phyloP scores from a whole-genome alignment of 1,140 invertebrate genomes.

The Microplitis demolitor region DNA sequence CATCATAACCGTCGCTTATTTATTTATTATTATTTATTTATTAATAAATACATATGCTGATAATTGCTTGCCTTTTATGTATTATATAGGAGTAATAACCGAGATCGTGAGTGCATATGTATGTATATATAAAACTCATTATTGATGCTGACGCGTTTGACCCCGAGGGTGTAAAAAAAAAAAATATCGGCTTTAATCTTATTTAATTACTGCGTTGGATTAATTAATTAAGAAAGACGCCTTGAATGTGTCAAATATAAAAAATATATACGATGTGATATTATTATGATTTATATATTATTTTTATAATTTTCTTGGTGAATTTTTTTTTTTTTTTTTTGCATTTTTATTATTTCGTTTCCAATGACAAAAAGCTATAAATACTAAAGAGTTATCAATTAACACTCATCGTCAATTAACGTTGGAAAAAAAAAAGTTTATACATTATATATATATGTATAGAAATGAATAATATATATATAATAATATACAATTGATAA shows the following conservation, averaged over 20 bases:
- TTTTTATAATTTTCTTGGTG: not conserved
- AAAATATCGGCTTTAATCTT: constrained; percentile 30
- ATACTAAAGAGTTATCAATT: not conserved
- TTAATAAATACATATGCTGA: not conserved
- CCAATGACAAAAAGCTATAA: not conserved
- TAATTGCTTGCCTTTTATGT: too few species aligned
- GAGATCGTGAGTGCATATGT: not conserved
- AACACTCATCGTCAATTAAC: not conserved
- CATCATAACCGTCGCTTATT: too few species aligned
- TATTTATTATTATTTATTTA: too few species aligned
- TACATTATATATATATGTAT: not conserved
- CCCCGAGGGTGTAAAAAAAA: constrained; percentile 1
- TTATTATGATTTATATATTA: not conserved
- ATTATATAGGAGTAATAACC: not conserved
- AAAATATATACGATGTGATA: constrained; percentile 7
- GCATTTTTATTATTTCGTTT: not conserved
- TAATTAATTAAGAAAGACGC: constrained; percentile 29
- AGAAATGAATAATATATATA: not conserved
- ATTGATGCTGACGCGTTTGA: constrained; percentile 4
- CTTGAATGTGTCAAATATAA: constrained; percentile 12
- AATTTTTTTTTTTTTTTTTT: not conserved
- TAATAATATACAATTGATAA: constrained; percentile 26
- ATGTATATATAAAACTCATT: constrained; percentile 1
- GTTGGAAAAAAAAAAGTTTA: constrained; percentile 1
- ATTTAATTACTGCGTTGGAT: constrained; percentile 27